Percentiles rank a stretch among this genome's conserved stretches.
Conservation (phyloP, 2,888 invertebrate species). For the Agonopterix heracliana region DNA sequence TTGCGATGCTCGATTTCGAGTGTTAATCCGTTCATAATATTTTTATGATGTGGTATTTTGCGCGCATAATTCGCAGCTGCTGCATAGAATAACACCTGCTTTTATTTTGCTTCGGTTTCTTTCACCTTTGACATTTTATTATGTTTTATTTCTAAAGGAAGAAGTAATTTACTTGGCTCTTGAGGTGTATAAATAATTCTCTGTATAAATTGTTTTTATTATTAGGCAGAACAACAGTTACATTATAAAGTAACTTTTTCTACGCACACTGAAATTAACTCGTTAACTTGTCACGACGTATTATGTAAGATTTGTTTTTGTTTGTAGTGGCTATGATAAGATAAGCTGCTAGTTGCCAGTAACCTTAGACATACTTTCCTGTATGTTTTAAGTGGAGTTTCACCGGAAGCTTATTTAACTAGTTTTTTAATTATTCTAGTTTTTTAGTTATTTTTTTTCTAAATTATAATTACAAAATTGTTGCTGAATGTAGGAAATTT, state of each 20-base stretch:
- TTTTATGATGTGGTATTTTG: background rate
- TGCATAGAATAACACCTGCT: conserved; percentile 40
- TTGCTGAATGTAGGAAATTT: no score
- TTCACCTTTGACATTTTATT: conserved; percentile 63
- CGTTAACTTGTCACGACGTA: conserved; percentile 28
- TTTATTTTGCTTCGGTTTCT: conserved; percentile 29
- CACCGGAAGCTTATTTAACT: no score
- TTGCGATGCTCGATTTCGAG: background rate
- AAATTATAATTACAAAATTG: no score
- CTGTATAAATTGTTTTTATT: no score
- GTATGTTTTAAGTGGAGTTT: no score
- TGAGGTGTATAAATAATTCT: no score
- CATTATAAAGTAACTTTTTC: no score
- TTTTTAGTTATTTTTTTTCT: no score
- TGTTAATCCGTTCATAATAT: background rate
- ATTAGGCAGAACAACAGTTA: no score
- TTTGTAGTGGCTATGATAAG: conserved; percentile 17
- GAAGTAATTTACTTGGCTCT: no score
- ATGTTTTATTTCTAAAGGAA: conserved; percentile 13
- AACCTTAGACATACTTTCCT: no score
- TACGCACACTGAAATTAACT: conserved; percentile 19
- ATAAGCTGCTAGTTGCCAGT: conserved; percentile 1
- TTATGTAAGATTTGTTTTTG: conserved; percentile 27
- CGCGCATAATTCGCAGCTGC: conserved; percentile 35
- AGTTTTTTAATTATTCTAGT: no score